A percentile compares a stretch with the other conserved stretches of the same genome.
These are phyloP conservation scores for Hololepta plana DNA, from an alignment of 2,888 invertebrate genomes.

Conservation along the genomic window DNA sequence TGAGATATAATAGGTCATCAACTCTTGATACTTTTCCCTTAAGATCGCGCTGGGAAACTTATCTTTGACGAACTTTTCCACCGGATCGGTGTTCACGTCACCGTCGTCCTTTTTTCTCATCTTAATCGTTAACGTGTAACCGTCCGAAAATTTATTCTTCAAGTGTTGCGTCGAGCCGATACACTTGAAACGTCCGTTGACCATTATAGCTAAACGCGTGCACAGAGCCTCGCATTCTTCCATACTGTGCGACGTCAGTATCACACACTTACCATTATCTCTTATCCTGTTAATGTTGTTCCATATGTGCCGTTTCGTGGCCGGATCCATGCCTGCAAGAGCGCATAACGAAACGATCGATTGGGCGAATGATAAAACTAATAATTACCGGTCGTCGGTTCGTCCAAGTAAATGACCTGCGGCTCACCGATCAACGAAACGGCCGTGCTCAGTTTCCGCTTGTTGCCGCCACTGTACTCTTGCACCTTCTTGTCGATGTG, in stretches of 20 bases:
- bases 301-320: constrained; percentile 67
- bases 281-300: constrained; percentile 48
- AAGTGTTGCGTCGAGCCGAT: constrained; percentile 66
- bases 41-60: constrained; percentile 19
- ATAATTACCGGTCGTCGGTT: constrained; percentile 32
- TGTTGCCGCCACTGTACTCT: constrained; percentile 34
- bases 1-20: constrained; percentile 51
- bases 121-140: constrained; percentile 27
- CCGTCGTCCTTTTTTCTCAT: constrained; percentile 18
- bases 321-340: constrained; percentile 54
- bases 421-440: constrained; percentile 36
- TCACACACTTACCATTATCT: constrained; percentile 52
- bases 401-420: constrained; percentile 31
- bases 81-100: constrained; percentile 6
- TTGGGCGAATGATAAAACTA: neutral
- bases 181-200: constrained; percentile 66
- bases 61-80: constrained; percentile 16
- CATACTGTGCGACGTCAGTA: constrained; percentile 76
- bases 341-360: constrained; percentile 3
- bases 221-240: constrained; percentile 77
- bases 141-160: constrained; percentile 59
- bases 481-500: constrained; percentile 28
- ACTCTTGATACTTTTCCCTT: constrained; percentile 53
- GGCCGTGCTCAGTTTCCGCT: constrained; percentile 35
- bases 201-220: constrained; percentile 67